Conservation (phyloP, 1,140 invertebrate species). For the Drosophila mayri region DNA sequence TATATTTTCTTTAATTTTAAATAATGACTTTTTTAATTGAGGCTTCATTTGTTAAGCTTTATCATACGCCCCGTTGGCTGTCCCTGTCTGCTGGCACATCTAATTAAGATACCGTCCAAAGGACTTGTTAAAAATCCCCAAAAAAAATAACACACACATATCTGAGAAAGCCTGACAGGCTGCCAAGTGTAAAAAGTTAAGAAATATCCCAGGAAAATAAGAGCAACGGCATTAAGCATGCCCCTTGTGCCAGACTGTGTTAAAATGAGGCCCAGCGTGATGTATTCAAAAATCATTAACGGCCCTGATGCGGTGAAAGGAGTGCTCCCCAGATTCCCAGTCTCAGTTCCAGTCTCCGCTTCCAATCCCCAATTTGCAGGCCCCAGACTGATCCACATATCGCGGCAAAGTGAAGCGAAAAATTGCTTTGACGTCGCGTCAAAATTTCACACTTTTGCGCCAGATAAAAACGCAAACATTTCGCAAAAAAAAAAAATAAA, state of each 20-base stretch:
- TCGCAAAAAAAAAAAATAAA: too few relatives aligned
- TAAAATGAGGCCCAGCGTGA: slow-evolving; percentile 70
- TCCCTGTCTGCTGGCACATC: slow-evolving; percentile 56
- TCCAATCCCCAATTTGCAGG: slow-evolving; percentile 5
- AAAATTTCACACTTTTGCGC: slow-evolving; percentile 80
- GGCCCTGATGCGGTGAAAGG: slow-evolving; percentile 39
- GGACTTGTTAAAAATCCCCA: slow-evolving; percentile 17
- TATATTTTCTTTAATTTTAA: not conserved
- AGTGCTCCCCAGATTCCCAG: slow-evolving; percentile 27
- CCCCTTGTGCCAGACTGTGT: slow-evolving; percentile 27
- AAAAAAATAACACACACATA: slow-evolving; percentile 23
- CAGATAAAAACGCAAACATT: slow-evolving; percentile 67
- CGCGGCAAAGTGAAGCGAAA: slow-evolving; percentile 71
- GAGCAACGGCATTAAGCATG: slow-evolving; percentile 17
- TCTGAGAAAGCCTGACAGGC: slow-evolving; percentile 36
- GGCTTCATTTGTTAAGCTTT: not conserved
- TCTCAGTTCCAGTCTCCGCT: slow-evolving; percentile 2
- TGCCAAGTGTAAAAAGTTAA: slow-evolving; percentile 49
- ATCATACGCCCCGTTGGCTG: slow-evolving; percentile 18
- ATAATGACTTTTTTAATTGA: not conserved
- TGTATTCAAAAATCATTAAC: slow-evolving; percentile 78
- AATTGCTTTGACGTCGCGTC: slow-evolving; percentile 80
- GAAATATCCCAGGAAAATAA: slow-evolving; percentile 16
- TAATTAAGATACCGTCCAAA: slow-evolving; percentile 69
- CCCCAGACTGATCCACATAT: slow-evolving; percentile 68